These are phyloP conservation scores for Montifringilla adamsi DNA, from an alignment of 2,113 vertebrate genomes.

Conservation along the genomic window DNA sequence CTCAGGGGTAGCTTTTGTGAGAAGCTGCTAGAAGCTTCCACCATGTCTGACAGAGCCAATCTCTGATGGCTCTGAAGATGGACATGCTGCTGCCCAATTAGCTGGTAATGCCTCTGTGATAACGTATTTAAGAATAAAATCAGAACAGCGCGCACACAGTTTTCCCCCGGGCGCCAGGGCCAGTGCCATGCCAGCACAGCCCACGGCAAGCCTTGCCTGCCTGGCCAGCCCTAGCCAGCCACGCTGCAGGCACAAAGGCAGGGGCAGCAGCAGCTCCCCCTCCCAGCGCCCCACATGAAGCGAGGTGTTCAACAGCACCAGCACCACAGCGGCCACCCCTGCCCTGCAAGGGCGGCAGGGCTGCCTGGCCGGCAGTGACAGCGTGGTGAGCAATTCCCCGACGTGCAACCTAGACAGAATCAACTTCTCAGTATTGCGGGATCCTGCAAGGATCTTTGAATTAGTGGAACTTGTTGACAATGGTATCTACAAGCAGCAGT, in stretches of 20 bases:
- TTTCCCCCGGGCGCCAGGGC: no score
- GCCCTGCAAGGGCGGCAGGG: no score
- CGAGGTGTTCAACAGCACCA: neutral
- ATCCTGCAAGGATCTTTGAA: neutral
- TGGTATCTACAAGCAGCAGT: neutral
- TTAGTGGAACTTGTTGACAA: neutral
- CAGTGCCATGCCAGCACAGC: accelerated
- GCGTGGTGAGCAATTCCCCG: neutral
- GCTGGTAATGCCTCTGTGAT: neutral
- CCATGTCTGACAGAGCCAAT: neutral
- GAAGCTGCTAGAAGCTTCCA: neutral
- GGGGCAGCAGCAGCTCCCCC: neutral
- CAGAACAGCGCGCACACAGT: accelerated
- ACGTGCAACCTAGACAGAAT: accelerated
- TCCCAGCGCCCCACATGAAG: accelerated
- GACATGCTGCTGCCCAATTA: neutral
- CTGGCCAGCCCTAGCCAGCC: neutral
- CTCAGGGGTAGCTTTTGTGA: neutral
- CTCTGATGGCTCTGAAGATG: neutral
- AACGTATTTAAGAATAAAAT: neutral
- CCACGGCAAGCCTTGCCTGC: accelerated
- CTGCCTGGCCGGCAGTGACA: neutral
- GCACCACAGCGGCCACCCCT: accelerated
- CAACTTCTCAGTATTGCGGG: accelerated
- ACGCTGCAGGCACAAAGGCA: accelerated